These are phyloP conservation scores for Spodoptera frugiperda DNA, from an alignment of 1,140 invertebrate species.

Conservation along the genomic window DNA sequence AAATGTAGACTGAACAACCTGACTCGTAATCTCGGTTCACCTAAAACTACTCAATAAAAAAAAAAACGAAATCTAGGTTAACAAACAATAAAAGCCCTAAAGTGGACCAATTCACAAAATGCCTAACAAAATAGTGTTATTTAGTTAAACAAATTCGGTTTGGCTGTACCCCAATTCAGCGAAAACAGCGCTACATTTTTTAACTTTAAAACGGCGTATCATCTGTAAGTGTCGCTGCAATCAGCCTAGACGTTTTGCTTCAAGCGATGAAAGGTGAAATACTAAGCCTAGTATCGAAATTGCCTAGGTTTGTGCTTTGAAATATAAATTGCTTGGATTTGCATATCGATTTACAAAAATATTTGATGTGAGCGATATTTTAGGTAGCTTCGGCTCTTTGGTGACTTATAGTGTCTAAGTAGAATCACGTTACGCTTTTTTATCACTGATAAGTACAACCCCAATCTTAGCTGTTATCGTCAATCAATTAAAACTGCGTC, in stretches of 20 bases:
- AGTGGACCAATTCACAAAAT: neutral
- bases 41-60: neutral
- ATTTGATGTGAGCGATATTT: neutral
- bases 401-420: too few relatives aligned
- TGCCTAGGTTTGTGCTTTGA: neutral
- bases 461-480: too few relatives aligned
- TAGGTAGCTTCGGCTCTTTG: too few relatives aligned
- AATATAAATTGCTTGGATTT: neutral
- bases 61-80: neutral
- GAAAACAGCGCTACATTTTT: neutral
- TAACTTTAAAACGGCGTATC: slow-evolving; percentile 44
- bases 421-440: too few relatives aligned
- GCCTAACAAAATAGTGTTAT: slow-evolving; percentile 19
- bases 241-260: slow-evolving; percentile 14
- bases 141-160: slow-evolving; percentile 29
- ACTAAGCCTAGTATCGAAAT: neutral
- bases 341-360: slow-evolving; percentile 1
- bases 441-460: too few relatives aligned
- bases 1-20: too few relatives aligned
- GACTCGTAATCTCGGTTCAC: too few relatives aligned
- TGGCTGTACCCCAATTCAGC: neutral
- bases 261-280: slow-evolving; percentile 15
- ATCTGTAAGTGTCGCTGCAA: slow-evolving; percentile 18
- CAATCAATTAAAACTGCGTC: too few relatives aligned
- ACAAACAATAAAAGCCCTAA: neutral